Evolutionary conservation across 2,113 vertebrate species (phyloP).

Genomic region (Embiotoca jacksoni): DNA sequence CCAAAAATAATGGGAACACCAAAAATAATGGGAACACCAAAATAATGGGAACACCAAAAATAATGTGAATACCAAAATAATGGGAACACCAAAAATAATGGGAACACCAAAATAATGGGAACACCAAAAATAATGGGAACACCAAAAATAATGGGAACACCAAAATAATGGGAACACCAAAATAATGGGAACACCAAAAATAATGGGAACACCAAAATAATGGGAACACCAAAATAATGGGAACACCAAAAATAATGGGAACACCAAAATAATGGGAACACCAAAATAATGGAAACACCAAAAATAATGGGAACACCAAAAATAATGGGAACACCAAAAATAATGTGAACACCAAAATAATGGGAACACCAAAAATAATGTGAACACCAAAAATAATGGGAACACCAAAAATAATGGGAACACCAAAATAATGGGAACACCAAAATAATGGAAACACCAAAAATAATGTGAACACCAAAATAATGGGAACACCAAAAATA

Average conservation of each 20-base stretch:
- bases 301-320: too few relatives aligned
- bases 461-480: constrained; percentile 26
- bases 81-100: too few relatives aligned
- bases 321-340: constrained; percentile 27
- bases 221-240: too few relatives aligned
- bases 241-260: constrained; percentile 17
- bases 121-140: constrained; percentile 28
- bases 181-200: constrained; percentile 27
- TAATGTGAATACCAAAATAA: constrained; percentile 14
- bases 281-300: not conserved
- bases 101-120: constrained; percentile 11
- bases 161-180: too few relatives aligned
- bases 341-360: constrained; percentile 14
- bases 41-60: constrained; percentile 27
- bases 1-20: too few relatives aligned
- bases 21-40: too few relatives aligned
- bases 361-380: too few relatives aligned
- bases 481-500: too few relatives aligned
- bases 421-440: not conserved
- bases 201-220: constrained; percentile 18
- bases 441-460: constrained; percentile 20
- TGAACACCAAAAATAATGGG: constrained; percentile 8
- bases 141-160: not conserved
- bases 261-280: constrained; percentile 23
- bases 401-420: constrained; percentile 31